Evolutionary conservation across 2,797 vertebrate genomes (phyloP).

Genomic region (Ispidina lecontei): DNA sequence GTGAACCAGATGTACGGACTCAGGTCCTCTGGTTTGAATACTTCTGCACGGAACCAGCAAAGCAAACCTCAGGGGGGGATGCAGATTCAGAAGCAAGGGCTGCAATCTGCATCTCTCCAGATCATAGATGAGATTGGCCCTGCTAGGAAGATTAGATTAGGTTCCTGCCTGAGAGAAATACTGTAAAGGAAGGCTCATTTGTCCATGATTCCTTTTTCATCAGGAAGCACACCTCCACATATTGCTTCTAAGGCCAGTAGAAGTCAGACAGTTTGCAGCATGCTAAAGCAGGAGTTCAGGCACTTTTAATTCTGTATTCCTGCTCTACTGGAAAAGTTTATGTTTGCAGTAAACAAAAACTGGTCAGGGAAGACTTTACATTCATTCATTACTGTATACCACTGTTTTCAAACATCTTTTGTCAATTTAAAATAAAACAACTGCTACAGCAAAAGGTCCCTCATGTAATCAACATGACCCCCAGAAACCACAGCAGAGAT

Average conservation of each 20-base stretch:
- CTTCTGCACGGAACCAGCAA: neutral
- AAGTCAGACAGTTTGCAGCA: neutral
- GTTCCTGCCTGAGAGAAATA: neutral
- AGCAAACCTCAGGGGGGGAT: neutral
- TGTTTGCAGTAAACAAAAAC: slow-evolving; percentile 1
- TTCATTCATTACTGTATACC: neutral
- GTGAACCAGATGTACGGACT: neutral
- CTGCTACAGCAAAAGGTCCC: neutral
- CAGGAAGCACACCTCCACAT: neutral
- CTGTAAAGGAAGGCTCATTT: neutral
- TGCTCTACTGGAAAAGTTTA: neutral
- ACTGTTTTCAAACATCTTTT: neutral
- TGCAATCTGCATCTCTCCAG: neutral
- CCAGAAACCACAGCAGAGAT: neutral
- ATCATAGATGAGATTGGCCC: neutral
- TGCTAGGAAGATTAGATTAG: neutral
- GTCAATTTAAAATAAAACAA: neutral
- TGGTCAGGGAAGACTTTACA: neutral
- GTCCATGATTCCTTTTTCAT: neutral
- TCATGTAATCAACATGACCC: neutral
- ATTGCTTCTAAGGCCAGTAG: neutral
- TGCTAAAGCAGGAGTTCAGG: neutral
- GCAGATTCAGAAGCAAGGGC: neutral
- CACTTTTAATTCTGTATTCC: neutral
- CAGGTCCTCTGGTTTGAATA: neutral